Evolutionary conservation across 2,113 vertebrate species (phyloP).

Genomic region (Microtus oregoni): DNA sequence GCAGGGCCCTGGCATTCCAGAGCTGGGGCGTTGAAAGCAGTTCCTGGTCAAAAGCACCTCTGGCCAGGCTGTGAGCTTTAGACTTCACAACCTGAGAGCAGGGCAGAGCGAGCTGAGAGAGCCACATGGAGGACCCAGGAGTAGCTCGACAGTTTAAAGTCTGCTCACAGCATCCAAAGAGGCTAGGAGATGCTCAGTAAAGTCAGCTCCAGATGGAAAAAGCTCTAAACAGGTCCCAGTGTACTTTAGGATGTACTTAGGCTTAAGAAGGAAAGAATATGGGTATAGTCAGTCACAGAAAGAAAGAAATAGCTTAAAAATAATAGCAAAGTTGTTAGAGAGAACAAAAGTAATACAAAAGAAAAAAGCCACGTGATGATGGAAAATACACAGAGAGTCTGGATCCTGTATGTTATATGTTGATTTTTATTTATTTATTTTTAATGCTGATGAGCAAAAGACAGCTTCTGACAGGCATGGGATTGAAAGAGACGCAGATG

Average conservation of each 20-base stretch:
- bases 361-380: not conserved
- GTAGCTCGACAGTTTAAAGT: not conserved
- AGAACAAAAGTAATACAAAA: not conserved
- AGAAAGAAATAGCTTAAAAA: not conserved
- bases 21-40: not conserved
- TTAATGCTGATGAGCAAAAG: not conserved
- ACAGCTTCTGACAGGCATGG: not conserved
- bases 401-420: not conserved
- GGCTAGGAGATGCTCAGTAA: not conserved
- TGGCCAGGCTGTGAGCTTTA: not conserved
- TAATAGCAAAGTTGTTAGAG: not conserved
- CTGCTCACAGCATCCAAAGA: not conserved
- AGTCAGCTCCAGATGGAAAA: not conserved
- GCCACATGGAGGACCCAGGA: not conserved
- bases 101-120: not conserved
- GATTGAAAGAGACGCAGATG: not conserved
- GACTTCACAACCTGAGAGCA: not conserved
- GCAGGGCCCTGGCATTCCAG: not conserved
- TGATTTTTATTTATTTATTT: not conserved
- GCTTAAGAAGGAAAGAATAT: not conserved
- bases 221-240: not conserved
- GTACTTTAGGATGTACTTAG: not conserved
- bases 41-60: not conserved
- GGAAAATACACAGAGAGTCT: not conserved
- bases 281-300: not conserved